Evolutionary conservation across 2,888 invertebrate genomes (phyloP), one percentile per base, ranked within the genome.

Genomic region (Trachelus troglodyta): DNA sequence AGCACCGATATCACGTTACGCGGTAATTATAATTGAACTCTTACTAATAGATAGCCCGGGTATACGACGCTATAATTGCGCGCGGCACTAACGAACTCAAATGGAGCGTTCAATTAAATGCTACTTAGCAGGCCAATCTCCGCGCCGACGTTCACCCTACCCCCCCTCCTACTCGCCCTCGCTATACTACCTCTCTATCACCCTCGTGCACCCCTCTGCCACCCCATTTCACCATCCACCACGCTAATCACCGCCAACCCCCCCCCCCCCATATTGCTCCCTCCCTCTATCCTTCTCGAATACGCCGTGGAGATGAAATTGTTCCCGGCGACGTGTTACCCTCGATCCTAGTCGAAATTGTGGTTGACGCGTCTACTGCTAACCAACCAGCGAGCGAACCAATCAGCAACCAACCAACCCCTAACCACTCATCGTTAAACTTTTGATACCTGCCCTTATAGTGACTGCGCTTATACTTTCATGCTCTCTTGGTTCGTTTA

Each of bases 31-130:
- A 87, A 87, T 89, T 85, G 87, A 86, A 89, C 84, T 86, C 86
- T 87, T 86, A 83, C 82, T 87, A 86, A 87, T 87, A 88, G 85
- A 85, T 86, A 81, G 83, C 78, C 79, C 81, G 77, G 76, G 78
- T 80, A 81, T 56, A 56, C 84, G 83, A 80, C 79, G 86, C 79
- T 84, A 80, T 85, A 88, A 86, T 85, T 84, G 87, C 87, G 83
- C 80, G 80, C 81, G 84, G 81, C 83, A 81, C 87, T 90, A 89
- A 90, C 87, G 86, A 89, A 88, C 86, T 87, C 84, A 85, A 87
- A 90, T 88, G 83, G 87, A 86, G 83, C 86, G 87, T 87, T 88
- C 87, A 87, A 88, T 90, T 89, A 89, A 89, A 89, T 86, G 87
- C 88, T 88, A 88, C 88, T 90, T 89, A 89, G 86, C 81, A 80